phyloP scores from a whole-genome alignment of 64 coral and sea anemone genomes.

The Trachythela sp. region DNA sequence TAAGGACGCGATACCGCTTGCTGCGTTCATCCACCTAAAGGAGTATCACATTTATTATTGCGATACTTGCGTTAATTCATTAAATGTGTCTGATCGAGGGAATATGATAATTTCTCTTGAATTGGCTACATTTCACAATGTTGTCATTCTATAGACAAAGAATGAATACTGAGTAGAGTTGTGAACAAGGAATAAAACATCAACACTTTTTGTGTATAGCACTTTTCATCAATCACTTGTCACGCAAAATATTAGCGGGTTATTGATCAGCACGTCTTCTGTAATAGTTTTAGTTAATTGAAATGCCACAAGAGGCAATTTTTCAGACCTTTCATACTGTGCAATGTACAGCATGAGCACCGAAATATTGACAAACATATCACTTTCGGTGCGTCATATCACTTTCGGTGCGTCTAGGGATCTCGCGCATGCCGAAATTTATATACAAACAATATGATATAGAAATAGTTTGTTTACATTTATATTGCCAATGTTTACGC shows the following conservation, averaged over 20 bases:
- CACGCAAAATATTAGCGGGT: background rate
- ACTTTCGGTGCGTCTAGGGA: background rate
- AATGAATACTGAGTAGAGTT: background rate
- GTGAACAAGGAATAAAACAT: background rate
- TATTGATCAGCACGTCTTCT: background rate
- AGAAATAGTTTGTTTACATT: background rate
- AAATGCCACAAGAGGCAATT: background rate
- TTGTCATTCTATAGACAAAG: background rate
- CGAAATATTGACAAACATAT: conserved; percentile 25
- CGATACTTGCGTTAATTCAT: background rate
- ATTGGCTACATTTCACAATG: background rate
- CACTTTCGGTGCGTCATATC: background rate
- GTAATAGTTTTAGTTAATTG: conserved; percentile 19
- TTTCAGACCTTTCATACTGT: conserved; percentile 7
- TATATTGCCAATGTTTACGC: background rate
- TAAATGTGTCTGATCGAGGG: background rate
- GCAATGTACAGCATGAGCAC: conserved; percentile 6
- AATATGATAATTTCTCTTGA: conserved; percentile 4
- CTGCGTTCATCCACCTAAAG: background rate
- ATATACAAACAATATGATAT: background rate
- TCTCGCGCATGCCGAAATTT: background rate
- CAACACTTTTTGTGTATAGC: background rate
- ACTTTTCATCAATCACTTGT: conserved; percentile 24
- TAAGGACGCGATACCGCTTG: background rate
- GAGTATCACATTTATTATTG: background rate